Percentiles rank a stretch among this genome's conserved stretches.
Evolutionary conservation across 2,113 vertebrate species (phyloP).

Genomic region (Vulpes vulpes): DNA sequence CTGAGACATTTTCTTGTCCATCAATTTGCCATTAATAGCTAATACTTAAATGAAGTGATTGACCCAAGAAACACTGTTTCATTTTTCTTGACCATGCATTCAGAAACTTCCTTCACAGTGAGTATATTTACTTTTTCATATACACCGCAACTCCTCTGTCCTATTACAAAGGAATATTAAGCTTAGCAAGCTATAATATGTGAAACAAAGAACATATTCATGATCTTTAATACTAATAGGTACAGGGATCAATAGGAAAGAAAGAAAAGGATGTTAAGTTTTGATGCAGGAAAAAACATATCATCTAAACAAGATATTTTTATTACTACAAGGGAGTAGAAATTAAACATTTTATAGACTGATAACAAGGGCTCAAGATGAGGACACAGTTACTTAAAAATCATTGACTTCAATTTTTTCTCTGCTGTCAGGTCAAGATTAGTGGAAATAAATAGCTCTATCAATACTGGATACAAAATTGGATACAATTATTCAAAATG

Average conservation of each 20-base stretch:
- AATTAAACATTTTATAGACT: neutral
- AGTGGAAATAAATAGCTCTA: neutral
- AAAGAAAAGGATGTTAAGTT: neutral
- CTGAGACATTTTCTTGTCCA: conserved; percentile 31
- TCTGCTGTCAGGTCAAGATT: neutral
- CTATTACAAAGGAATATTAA: neutral
- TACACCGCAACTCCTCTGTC: neutral
- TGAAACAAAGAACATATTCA: neutral
- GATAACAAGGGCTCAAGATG: neutral
- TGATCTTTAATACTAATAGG: neutral
- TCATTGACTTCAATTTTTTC: neutral
- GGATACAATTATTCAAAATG: neutral
- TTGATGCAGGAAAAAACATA: neutral
- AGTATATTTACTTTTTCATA: neutral
- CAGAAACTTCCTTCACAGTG: neutral
- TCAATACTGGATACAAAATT: neutral
- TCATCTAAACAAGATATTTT: neutral
- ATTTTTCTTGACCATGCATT: neutral
- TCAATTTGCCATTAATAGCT: neutral
- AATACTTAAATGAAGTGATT: conserved; percentile 42
- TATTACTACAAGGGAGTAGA: neutral
- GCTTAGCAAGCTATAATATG: neutral
- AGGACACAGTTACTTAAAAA: neutral
- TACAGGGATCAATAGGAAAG: neutral
- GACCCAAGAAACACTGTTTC: neutral